Base-by-base conservation (phyloP, 2,888 invertebrate genomes). In the Volucella zonaria region DNA sequence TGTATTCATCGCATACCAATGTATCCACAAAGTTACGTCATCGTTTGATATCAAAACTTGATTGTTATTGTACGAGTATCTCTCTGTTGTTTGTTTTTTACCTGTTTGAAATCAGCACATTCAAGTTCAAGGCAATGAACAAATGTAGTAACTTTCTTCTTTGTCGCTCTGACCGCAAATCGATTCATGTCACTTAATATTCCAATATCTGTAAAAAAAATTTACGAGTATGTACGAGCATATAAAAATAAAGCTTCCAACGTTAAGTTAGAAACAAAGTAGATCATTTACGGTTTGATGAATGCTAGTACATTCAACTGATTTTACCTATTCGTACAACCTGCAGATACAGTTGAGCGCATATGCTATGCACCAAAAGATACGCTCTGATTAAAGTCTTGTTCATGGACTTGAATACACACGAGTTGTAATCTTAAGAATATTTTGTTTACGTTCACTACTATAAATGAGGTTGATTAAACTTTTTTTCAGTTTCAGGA, bases 121-220 rank as follows among this genome's bases (percentile, higher is more conserved):
- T 47, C 56, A 70, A 70, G 68, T 70, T 70, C 70, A 70, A 70
- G 58, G 47, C 59, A 18, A 42, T 56, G 43, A 56, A 2, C 18
- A 56, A 15, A 31, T 31, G 31, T 31, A 38, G 15, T 47, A 58
- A 47, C 58, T 58, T 58, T 68, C 68, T 56, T 56, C 68, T 61
- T 49, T n/a, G 31, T 15, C 15, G 42, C 68, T 54, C 38, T 47
- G 56, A 71, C 70, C 70, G 64, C 47, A 71, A 78, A 78, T 66
- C 71, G 64, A 71, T 66, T 49, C 64, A 71, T 52, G 23, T 68
- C 40, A 68, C 31, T 49, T 45, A 14, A 10, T 58, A 15, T 18
- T 23, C 18, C 18, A 2, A 23, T 23, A 23, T 23, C 18, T 23
- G 18, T 23, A 23, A 23, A 2, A 23, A 23, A 23, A n/a, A n/a